These are phyloP conservation scores for Caenorhabditis sinica DNA, from an alignment of 2,888 invertebrate species.

Conservation along the genomic window DNA sequence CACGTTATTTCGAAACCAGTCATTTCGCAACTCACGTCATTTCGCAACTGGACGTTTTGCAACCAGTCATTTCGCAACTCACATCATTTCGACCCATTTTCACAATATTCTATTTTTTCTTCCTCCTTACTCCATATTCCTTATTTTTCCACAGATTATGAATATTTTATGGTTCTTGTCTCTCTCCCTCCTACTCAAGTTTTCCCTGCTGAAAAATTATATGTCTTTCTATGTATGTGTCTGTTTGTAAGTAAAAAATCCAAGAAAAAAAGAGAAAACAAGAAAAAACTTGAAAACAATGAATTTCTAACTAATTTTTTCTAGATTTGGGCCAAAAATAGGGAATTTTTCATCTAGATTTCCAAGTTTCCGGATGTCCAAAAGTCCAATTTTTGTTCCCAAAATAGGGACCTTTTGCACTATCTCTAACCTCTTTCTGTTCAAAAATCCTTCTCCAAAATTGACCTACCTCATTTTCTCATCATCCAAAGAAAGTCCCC, in stretches of 20 bases:
- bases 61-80: no score
- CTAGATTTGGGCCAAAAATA: no score
- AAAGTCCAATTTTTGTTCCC: neutral
- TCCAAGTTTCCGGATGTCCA: no score
- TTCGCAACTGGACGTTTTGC: no score
- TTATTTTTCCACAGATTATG: neutral
- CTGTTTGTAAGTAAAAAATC: neutral
- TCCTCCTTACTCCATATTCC: neutral
- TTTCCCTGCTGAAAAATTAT: no score
- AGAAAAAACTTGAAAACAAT: neutral
- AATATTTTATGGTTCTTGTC: slow-evolving; percentile 4
- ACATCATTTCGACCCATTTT: neutral
- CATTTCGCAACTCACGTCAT: no score
- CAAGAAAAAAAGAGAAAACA: neutral
- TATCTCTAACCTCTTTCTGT: neutral
- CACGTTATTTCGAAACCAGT: no score
- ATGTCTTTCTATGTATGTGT: no score
- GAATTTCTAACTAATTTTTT: no score
- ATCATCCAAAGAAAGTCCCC: neutral
- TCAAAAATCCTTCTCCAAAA: neutral
- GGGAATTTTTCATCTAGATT: neutral
- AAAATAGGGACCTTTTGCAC: no score
- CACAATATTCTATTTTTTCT: neutral
- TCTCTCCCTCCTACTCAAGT: neutral
- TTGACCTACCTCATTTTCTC: no score